phyloP scores from a whole-genome alignment of 1,140 invertebrate species.

The Mya arenaria region DNA sequence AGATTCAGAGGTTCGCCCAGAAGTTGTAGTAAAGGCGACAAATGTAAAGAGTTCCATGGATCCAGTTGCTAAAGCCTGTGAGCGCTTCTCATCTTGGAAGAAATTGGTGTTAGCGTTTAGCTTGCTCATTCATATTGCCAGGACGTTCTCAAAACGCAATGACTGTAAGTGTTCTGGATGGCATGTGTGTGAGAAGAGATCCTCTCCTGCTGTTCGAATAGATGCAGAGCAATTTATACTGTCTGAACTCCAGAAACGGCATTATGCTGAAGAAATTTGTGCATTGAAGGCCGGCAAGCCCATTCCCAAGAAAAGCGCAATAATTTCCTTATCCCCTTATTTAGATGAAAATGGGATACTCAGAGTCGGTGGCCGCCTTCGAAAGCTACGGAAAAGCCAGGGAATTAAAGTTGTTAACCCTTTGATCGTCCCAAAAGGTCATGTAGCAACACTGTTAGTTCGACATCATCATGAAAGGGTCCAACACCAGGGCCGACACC shows the following conservation, averaged over 20 bases:
- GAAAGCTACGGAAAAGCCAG: not conserved
- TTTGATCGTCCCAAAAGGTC: conserved; percentile 56
- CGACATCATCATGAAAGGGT: conserved; percentile 55
- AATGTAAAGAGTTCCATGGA: not conserved
- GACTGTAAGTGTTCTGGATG: not conserved
- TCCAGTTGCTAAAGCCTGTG: not conserved
- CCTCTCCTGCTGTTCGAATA: not conserved
- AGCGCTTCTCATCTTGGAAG: not conserved
- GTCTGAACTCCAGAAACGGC: not conserved
- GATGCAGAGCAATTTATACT: conserved; percentile 4
- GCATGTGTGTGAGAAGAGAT: conserved; percentile 1
- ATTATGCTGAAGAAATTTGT: not conserved
- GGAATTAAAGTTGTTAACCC: conserved; percentile 43
- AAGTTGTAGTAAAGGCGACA: not conserved
- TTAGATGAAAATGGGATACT: conserved; percentile 5
- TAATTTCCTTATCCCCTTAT: not conserved
- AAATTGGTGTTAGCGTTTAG: not conserved
- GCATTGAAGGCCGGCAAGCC: not conserved
- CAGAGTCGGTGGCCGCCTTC: not conserved
- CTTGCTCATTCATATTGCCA: not conserved
- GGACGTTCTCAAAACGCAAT: not conserved
- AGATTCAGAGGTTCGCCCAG: not conserved
- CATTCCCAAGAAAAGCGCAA: not conserved
- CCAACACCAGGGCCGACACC: conserved; percentile 56
- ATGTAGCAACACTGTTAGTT: conserved; percentile 51